These are phyloP conservation scores for Dermolepida albohirtum DNA, from an alignment of 2,888 invertebrate species.

Conservation along the genomic window DNA sequence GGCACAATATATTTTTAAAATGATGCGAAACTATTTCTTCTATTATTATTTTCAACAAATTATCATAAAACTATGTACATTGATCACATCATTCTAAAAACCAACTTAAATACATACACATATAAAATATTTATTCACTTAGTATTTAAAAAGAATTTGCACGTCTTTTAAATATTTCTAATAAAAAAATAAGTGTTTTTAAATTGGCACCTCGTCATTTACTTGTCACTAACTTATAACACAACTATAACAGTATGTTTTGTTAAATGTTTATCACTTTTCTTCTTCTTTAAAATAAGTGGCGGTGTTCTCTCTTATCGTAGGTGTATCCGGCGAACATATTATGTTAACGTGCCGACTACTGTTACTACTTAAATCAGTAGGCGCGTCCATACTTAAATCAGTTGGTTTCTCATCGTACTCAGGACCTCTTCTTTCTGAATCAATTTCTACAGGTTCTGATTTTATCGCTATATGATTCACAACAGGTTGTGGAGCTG, in stretches of 20 bases:
- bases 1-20: conserved; percentile 46
- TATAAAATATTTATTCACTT: conserved; percentile 38
- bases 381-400: conserved; percentile 63
- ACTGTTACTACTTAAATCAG: conserved; percentile 61
- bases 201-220: conserved; percentile 48
- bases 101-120: conserved; percentile 16
- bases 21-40: conserved; percentile 29
- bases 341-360: conserved; percentile 62
- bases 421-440: conserved; percentile 52
- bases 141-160: conserved; percentile 44
- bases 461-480: conserved; percentile 61
- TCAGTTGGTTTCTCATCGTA: conserved; percentile 66
- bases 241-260: conserved; percentile 11
- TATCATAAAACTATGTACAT: neutral
- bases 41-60: conserved; percentile 12
- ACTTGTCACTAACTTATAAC: conserved; percentile 11
- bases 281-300: conserved; percentile 44
- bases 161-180: conserved; percentile 39
- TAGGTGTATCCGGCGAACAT: conserved; percentile 63
- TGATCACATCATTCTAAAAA: conserved; percentile 42
- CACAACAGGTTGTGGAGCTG: conserved; percentile 53
- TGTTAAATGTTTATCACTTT: conserved; percentile 45
- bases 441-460: conserved; percentile 66
- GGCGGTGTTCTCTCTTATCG: conserved; percentile 49
- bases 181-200: conserved; percentile 32